phyloP scores from a whole-genome alignment of 1,140 invertebrate genomes.

The Drosophila kanapiae region DNA sequence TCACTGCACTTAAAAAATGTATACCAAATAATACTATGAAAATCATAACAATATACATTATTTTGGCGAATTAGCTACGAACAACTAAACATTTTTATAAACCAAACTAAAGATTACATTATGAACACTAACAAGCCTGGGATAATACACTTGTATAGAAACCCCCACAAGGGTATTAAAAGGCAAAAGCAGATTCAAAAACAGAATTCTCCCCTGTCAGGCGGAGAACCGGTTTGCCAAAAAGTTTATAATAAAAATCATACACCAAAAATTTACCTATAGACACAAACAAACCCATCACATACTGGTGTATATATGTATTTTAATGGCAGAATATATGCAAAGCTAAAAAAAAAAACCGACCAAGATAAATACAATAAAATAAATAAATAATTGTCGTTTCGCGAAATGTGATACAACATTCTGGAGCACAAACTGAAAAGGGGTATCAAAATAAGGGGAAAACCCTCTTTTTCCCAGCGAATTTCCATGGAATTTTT shows the following conservation, averaged over 20 bases:
- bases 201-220: not conserved
- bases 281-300: constrained; percentile 3
- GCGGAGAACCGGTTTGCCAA: constrained; percentile 28
- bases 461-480: constrained; percentile 14
- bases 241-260: constrained; percentile 29
- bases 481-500: constrained; percentile 65
- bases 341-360: constrained; percentile 2
- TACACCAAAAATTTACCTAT: constrained; percentile 25
- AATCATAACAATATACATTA: not conserved
- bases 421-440: constrained; percentile 20
- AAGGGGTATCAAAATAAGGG: constrained; percentile 2
- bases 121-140: not conserved
- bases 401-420: constrained; percentile 65
- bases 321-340: constrained; percentile 26
- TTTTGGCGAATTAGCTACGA: not conserved
- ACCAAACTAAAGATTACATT: not conserved
- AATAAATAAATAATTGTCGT: constrained; percentile 67
- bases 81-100: not conserved
- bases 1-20: constrained; percentile 5
- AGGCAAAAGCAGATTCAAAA: not conserved
- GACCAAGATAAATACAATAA: constrained; percentile 16
- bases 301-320: not conserved
- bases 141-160: not conserved
- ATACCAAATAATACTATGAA: not conserved
- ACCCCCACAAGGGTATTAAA: constrained; percentile 9